phyloP scores from a whole-genome alignment of 2,113 vertebrate genomes.

The Mus spicilegus region DNA sequence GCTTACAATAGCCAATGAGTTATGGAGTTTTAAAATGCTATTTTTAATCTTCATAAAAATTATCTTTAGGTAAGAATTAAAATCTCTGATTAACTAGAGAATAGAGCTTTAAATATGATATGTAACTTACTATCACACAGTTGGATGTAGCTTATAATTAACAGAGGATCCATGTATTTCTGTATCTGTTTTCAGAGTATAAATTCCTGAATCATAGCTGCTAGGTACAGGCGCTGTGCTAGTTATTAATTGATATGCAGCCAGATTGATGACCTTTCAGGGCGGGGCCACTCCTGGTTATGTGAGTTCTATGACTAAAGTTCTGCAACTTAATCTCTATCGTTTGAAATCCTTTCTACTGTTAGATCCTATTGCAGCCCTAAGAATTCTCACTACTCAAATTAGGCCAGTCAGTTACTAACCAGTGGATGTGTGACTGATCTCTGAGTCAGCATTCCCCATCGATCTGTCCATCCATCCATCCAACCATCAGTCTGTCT shows the following conservation, averaged over 20 bases:
- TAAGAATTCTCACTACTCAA: background rate
- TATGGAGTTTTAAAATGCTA: conserved; percentile 16
- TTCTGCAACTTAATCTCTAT: background rate
- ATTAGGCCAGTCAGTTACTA: background rate
- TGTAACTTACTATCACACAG: background rate
- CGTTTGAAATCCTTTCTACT: background rate
- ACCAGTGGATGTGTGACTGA: background rate
- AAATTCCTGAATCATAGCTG: background rate
- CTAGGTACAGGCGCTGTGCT: background rate
- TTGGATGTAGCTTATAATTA: background rate
- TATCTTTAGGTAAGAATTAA: background rate
- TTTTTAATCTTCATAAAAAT: conserved; percentile 35
- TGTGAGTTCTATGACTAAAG: background rate
- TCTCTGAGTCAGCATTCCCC: background rate
- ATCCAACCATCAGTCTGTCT: background rate
- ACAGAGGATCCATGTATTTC: background rate
- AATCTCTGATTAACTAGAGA: conserved; percentile 6
- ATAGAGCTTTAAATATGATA: background rate
- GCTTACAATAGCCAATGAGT: background rate
- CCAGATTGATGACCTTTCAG: background rate
- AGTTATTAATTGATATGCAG: background rate
- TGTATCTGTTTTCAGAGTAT: background rate
- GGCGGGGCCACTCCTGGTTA: background rate
- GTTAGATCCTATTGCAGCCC: background rate
- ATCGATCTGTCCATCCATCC: background rate